Conservation (phyloP, 2,797 vertebrate genomes). For the Catharus ustulatus region DNA sequence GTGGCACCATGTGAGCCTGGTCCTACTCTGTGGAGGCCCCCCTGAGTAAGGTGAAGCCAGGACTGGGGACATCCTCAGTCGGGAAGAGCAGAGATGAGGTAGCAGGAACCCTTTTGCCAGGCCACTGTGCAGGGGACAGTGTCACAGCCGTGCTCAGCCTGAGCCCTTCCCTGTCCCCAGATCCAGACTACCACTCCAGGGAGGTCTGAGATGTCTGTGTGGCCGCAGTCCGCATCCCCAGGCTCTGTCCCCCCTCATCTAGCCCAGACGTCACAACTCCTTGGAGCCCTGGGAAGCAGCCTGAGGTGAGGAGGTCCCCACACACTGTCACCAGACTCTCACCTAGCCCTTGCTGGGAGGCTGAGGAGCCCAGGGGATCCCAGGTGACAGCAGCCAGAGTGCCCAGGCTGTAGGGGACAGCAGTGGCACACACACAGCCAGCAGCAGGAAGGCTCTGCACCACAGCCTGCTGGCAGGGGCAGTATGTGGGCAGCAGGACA, state of each 20-base stretch:
- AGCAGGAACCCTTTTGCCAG: neutral
- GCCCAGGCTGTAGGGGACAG: rapidly evolving
- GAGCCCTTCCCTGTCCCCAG: neutral
- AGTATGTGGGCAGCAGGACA: too few species aligned
- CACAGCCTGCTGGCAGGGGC: rapidly evolving
- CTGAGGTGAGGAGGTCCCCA: rapidly evolving
- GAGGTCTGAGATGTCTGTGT: rapidly evolving
- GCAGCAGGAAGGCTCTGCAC: neutral
- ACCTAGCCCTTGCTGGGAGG: rapidly evolving
- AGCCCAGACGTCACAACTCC: rapidly evolving
- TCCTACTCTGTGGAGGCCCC: rapidly evolving
- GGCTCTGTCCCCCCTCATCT: rapidly evolving
- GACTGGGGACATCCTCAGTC: rapidly evolving
- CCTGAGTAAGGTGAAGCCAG: rapidly evolving
- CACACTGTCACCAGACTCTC: rapidly evolving
- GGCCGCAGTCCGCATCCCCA: rapidly evolving
- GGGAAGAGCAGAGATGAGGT: rapidly evolving
- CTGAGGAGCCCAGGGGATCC: rapidly evolving
- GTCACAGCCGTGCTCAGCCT: rapidly evolving
- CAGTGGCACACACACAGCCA: rapidly evolving
- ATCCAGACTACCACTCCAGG: rapidly evolving
- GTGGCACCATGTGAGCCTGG: rapidly evolving
- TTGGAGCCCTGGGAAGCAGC: rapidly evolving
- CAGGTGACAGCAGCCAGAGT: neutral
- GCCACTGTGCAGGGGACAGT: rapidly evolving